phyloP scores from a whole-genome alignment of 2,113 vertebrate species.

The Neotoma lepida region DNA sequence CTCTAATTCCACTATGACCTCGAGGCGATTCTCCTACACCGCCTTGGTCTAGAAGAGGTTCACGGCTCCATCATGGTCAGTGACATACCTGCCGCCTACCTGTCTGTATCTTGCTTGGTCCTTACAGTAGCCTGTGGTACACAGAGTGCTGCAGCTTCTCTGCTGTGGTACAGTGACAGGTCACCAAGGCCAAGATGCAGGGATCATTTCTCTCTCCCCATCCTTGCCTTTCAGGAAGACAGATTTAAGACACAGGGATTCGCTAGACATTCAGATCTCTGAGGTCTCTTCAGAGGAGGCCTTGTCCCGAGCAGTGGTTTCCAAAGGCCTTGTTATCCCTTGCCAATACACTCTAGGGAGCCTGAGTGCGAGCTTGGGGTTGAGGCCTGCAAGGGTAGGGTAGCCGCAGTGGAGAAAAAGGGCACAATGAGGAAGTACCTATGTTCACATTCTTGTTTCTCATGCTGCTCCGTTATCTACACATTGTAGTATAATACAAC shows the following conservation, averaged over 20 bases:
- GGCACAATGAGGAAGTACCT: no score
- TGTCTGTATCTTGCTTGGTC: rapidly evolving
- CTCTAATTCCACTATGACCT: rapidly evolving
- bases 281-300: background rate
- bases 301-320: background rate
- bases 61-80: background rate
- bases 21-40: background rate
- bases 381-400: no score
- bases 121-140: rapidly evolving
- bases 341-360: background rate
- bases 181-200: background rate
- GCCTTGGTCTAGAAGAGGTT: background rate
- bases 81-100: rapidly evolving
- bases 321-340: no score
- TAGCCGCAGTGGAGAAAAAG: background rate
- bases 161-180: no score
- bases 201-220: background rate
- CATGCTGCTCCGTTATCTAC: background rate
- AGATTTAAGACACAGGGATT: background rate
- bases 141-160: background rate
- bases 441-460: background rate
- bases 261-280: background rate
- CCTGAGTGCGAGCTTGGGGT: background rate
- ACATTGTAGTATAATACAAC: background rate
- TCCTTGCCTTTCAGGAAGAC: background rate